Conservation (phyloP, 1,140 invertebrate genomes). For the Solen grandis region DNA sequence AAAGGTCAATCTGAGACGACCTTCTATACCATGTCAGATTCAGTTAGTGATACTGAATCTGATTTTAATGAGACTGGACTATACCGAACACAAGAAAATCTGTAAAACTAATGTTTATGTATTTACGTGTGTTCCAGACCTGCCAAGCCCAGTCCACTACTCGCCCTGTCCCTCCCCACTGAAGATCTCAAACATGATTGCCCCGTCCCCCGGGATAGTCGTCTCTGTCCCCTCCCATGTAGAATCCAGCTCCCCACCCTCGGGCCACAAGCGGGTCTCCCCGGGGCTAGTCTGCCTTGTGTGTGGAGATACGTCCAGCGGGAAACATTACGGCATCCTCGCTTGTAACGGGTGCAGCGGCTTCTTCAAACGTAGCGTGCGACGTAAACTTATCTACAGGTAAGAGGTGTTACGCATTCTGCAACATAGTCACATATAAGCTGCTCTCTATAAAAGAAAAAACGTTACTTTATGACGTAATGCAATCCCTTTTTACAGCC, state of each 20-base stretch:
- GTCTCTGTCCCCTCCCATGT: conserved; percentile 35
- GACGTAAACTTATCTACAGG: conserved; percentile 98
- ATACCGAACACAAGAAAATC: too few species aligned
- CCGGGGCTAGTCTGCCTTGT: conserved; percentile 89
- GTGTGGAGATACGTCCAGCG: conserved; percentile 97
- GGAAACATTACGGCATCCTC: conserved; percentile 99
- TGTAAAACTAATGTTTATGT: too few species aligned
- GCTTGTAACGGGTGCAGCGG: conserved; percentile 99
- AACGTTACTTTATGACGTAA: too few species aligned
- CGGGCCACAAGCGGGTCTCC: conserved; percentile 63
- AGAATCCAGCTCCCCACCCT: background rate
- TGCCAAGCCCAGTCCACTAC: background rate
- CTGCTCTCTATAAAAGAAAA: too few species aligned
- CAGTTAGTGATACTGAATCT: too few species aligned
- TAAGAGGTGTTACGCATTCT: too few species aligned
- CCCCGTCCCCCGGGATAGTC: conserved; percentile 35
- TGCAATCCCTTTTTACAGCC: too few species aligned
- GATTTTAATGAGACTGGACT: too few species aligned
- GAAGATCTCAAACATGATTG: conserved; percentile 48
- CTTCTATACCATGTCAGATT: too few species aligned
- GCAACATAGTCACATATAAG: too few species aligned
- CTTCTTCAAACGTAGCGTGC: conserved; percentile 98
- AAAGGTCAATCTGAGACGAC: too few species aligned
- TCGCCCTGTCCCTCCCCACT: conserved; percentile 48
- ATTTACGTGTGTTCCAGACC: too few species aligned